A percentile compares a stretch with the other conserved stretches of the same genome.
phyloP scores from a whole-genome alignment of 2,113 vertebrate species.

The Crotalus horridus region DNA sequence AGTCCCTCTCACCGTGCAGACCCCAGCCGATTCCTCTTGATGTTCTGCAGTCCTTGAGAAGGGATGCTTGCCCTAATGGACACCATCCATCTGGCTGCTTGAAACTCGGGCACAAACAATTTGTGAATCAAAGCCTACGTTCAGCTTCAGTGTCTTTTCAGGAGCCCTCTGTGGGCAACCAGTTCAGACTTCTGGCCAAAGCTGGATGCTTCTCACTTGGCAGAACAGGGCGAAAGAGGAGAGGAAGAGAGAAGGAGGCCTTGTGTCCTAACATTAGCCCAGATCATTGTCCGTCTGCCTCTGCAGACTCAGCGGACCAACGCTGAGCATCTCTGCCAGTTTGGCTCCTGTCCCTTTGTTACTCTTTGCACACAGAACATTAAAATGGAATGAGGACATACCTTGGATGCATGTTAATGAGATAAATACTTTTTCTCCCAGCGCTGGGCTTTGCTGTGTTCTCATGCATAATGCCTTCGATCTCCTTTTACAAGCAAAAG shows the following conservation, averaged over 20 bases:
- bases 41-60: neutral
- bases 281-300: neutral
- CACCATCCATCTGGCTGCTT: neutral
- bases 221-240: neutral
- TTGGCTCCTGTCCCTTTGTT: neutral
- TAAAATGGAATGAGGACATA: slow-evolving; percentile 26
- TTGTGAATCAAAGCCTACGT: neutral
- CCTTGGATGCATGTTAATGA: slow-evolving; percentile 31
- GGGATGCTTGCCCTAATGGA: neutral
- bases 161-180: neutral
- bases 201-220: neutral
- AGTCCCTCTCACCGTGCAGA: neutral
- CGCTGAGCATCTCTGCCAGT: neutral
- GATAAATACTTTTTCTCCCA: slow-evolving; percentile 8
- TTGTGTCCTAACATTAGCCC: neutral
- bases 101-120: neutral
- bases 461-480: slow-evolving; percentile 30
- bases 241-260: neutral
- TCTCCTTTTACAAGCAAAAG: slow-evolving; percentile 27
- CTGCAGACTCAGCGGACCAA: neutral
- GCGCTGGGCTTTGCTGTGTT: neutral
- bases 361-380: neutral
- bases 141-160: neutral
- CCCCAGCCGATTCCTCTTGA: neutral
- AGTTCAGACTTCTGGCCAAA: neutral